These are phyloP conservation scores for Incurvaria masculella DNA, from an alignment of 2,888 invertebrate genomes.

Conservation along the genomic window DNA sequence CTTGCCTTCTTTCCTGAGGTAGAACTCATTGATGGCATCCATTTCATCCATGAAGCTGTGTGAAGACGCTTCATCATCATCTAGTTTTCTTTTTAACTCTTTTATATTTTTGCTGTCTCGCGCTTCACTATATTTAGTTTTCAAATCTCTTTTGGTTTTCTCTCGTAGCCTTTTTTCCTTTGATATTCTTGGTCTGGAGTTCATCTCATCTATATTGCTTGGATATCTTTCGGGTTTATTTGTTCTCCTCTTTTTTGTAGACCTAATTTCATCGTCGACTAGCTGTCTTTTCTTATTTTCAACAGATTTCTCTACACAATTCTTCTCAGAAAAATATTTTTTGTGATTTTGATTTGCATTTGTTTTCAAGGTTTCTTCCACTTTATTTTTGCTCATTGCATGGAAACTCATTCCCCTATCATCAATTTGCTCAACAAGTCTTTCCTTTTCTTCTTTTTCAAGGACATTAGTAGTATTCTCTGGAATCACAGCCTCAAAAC, in stretches of 20 bases:
- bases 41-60: too few relatives aligned
- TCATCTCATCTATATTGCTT: too few relatives aligned
- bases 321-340: background rate
- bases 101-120: too few relatives aligned
- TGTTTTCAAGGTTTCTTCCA: background rate
- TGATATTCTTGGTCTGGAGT: too few relatives aligned
- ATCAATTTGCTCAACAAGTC: background rate
- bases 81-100: background rate
- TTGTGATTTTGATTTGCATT: background rate
- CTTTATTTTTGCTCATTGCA: background rate
- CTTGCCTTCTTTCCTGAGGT: too few relatives aligned
- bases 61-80: background rate
- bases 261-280: background rate
- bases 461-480: too few relatives aligned
- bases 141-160: too few relatives aligned
- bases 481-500: too few relatives aligned
- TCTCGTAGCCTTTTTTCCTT: too few relatives aligned
- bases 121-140: too few relatives aligned
- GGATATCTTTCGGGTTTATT: background rate
- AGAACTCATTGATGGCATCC: too few relatives aligned
- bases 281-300: conserved; percentile 10
- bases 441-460: conserved; percentile 3
- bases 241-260: background rate
- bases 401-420: background rate
- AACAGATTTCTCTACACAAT: too few relatives aligned